phyloP scores from a whole-genome alignment of 2,113 vertebrate species.

The Bujurquina vittata region DNA sequence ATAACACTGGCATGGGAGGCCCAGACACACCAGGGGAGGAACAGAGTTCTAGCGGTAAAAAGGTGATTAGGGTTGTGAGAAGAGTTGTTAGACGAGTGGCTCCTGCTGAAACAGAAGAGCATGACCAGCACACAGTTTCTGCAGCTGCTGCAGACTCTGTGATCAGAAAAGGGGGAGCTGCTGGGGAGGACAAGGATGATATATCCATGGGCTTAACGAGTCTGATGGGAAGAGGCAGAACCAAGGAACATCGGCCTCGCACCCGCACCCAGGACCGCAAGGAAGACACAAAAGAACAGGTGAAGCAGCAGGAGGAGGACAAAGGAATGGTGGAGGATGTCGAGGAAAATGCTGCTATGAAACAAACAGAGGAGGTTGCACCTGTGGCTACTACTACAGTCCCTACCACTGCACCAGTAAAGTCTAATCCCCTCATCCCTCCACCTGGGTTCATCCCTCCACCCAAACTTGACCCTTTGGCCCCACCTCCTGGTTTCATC shows the following conservation, averaged over 20 bases:
- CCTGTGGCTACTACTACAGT: background rate
- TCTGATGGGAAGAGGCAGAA: conserved; percentile 89
- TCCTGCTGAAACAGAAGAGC: conserved; percentile 77
- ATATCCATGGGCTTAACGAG: conserved; percentile 89
- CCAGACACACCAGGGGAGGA: conserved; percentile 57
- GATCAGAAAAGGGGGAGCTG: conserved; percentile 29
- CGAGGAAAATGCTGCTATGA: conserved; percentile 1
- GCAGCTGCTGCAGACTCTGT: conserved; percentile 44
- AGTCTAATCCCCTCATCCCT: conserved; percentile 53
- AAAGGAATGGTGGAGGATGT: conserved; percentile 44
- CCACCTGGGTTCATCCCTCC: conserved; percentile 60
- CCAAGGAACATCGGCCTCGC: conserved; percentile 87
- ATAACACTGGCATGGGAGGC: conserved; percentile 53
- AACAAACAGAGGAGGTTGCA: conserved; percentile 43
- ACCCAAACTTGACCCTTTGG: conserved; percentile 52
- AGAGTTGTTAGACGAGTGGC: conserved; percentile 86
- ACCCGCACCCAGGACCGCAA: conserved; percentile 77
- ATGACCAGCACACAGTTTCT: conserved; percentile 5
- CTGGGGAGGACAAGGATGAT: conserved; percentile 83
- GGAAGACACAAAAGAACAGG: conserved; percentile 59
- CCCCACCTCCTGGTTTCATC: conserved; percentile 63
- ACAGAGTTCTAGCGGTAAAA: conserved; percentile 79
- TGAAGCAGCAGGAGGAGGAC: conserved; percentile 36
- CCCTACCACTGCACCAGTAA: conserved; percentile 26
- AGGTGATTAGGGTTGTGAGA: conserved; percentile 82